Evolutionary conservation across 2,113 vertebrate genomes (phyloP).

Genomic region (Struthio camelus): DNA sequence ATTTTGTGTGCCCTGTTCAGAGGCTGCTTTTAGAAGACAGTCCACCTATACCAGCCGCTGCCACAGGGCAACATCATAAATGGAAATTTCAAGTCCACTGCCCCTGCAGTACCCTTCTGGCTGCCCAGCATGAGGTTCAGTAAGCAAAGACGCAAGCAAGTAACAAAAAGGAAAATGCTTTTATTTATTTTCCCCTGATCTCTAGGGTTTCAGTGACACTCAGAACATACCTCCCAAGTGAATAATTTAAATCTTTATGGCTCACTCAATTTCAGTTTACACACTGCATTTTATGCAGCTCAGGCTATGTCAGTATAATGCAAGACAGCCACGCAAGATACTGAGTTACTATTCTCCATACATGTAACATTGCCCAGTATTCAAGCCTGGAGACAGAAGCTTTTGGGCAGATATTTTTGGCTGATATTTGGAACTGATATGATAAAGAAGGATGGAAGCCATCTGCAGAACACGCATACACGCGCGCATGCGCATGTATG

Average conservation of each 20-base stretch:
- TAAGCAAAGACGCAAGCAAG: conserved; percentile 50
- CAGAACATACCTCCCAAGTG: conserved; percentile 29
- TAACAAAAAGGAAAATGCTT: conserved; percentile 42
- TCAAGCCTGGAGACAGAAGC: conserved; percentile 29
- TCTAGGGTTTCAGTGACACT: background rate
- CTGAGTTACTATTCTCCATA: background rate
- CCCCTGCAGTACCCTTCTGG: background rate
- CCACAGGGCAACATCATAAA: conserved; percentile 25
- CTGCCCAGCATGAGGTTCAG: conserved; percentile 26
- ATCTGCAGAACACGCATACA: conserved; percentile 22
- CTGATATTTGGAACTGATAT: conserved; percentile 16
- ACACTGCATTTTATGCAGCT: background rate
- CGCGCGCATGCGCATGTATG: no score
- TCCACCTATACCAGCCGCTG: conserved; percentile 49
- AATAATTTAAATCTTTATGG: conserved; percentile 44
- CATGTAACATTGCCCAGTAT: conserved; percentile 20
- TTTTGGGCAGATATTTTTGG: conserved; percentile 62
- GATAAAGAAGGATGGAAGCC: conserved; percentile 46
- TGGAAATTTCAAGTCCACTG: conserved; percentile 37
- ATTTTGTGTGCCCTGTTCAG: conserved; percentile 16
- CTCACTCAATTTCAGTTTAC: conserved; percentile 41
- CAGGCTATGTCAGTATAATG: background rate
- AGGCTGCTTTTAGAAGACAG: conserved; percentile 41
- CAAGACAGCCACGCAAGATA: conserved; percentile 9
- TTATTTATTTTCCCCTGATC: conserved; percentile 58